phyloP scores from a whole-genome alignment of 2,113 vertebrate species.

The Grammomys surdaster region DNA sequence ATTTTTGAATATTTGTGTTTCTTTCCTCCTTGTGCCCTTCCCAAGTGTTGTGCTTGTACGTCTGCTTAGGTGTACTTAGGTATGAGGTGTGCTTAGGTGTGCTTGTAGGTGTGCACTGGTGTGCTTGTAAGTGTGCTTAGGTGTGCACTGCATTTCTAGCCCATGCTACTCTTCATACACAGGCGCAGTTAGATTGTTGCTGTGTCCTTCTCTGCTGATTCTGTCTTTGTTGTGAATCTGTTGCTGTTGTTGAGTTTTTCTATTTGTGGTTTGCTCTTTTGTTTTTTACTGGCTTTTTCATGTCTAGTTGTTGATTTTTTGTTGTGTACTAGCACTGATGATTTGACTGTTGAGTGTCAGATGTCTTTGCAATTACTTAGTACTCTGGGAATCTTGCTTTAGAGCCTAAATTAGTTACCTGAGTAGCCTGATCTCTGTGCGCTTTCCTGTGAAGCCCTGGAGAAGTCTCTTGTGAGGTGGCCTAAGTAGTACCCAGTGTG shows the following conservation, averaged over 20 bases:
- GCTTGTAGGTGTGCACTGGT: no score
- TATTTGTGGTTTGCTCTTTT: not conserved
- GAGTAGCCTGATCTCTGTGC: not conserved
- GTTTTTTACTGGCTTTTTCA: not conserved
- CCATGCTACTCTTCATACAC: not conserved
- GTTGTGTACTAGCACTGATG: not conserved
- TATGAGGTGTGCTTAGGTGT: no score
- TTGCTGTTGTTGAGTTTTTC: constrained; percentile 9
- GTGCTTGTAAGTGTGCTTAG: no score
- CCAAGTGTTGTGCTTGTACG: no score
- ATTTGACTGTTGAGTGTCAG: not conserved
- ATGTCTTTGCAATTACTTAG: not conserved
- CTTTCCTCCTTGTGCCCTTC: not conserved
- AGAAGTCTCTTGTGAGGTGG: not conserved
- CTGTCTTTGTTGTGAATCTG: not conserved
- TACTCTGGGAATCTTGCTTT: not conserved
- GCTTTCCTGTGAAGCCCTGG: not conserved
- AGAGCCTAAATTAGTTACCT: not conserved
- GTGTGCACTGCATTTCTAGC: no score
- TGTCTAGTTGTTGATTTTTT: not conserved
- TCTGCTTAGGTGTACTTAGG: no score
- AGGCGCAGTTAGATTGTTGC: not conserved
- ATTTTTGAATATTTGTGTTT: not conserved
- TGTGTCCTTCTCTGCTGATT: not conserved
- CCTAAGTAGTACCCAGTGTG: not conserved